Evolutionary conservation across 2,113 vertebrate species (phyloP).

Genomic region (Ivindomyrus marchei): DNA sequence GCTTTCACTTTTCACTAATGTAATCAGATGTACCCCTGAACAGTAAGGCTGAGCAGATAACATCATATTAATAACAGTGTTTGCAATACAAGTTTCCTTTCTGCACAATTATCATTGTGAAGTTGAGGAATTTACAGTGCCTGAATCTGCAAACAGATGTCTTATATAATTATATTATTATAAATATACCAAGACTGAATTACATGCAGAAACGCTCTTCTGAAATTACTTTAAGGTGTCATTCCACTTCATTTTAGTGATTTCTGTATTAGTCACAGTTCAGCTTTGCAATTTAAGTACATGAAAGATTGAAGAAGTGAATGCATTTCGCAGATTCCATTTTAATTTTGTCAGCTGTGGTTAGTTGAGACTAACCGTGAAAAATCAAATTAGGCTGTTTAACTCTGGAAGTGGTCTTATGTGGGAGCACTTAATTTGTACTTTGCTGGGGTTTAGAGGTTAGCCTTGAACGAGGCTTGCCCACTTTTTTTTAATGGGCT

Average conservation of each 20-base stretch:
- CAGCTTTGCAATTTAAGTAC: not conserved
- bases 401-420: not conserved
- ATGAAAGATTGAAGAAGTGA: not conserved
- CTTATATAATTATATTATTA: not conserved
- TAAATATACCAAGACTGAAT: not conserved
- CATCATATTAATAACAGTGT: not conserved
- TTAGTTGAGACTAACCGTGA: not conserved
- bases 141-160: not conserved
- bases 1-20: not conserved
- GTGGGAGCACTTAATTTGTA: not conserved
- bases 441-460: not conserved
- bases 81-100: not conserved
- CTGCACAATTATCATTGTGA: not conserved
- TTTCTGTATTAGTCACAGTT: slow-evolving; percentile 4
- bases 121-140: not conserved
- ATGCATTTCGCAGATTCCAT: not conserved
- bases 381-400: slow-evolving; percentile 5
- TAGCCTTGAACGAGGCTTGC: not conserved
- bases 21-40: not conserved
- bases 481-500: not conserved
- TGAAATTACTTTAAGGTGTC: not conserved
- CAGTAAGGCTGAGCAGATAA: not conserved
- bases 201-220: not conserved
- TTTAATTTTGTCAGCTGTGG: not conserved
- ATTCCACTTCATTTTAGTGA: not conserved